Evolutionary conservation across 37 sponge, comb jelly and placozoan species (phyloP).

Genomic region (Spongilla lacustris): DNA sequence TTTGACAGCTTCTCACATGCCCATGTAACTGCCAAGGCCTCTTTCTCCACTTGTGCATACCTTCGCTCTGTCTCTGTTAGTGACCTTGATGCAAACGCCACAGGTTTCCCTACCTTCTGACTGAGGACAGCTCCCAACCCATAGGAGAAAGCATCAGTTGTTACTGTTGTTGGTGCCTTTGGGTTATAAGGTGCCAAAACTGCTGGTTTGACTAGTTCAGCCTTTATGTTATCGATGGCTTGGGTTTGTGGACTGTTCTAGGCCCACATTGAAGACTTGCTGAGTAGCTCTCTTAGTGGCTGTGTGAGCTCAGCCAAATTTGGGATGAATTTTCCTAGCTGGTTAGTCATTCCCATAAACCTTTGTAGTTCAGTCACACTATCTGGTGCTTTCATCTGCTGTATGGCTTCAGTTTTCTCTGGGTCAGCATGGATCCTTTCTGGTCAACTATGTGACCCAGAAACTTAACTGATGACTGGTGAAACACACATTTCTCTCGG

Average conservation of each 20-base stretch:
- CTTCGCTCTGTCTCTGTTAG: slow-evolving; percentile 18
- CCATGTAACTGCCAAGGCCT: slow-evolving; percentile 32
- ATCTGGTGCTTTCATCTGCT: slow-evolving; percentile 27
- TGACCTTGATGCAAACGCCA: slow-evolving; percentile 27
- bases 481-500: slow-evolving; percentile 27
- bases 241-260: slow-evolving; percentile 40
- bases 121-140: slow-evolving; percentile 21
- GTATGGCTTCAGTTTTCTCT: slow-evolving; percentile 44
- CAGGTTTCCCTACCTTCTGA: slow-evolving; percentile 14
- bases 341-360: slow-evolving; percentile 58
- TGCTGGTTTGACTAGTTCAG: slow-evolving; percentile 20
- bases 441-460: slow-evolving; percentile 43
- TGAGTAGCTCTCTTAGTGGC: slow-evolving; percentile 52
- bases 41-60: slow-evolving; percentile 33
- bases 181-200: slow-evolving; percentile 47
- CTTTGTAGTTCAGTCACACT: slow-evolving; percentile 26
- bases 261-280: slow-evolving; percentile 16
- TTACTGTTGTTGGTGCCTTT: not conserved
- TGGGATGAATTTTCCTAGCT: slow-evolving; percentile 49
- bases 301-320: slow-evolving; percentile 30
- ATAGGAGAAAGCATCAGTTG: slow-evolving; percentile 35
- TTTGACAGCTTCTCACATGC: slow-evolving; percentile 27
- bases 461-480: slow-evolving; percentile 8
- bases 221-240: slow-evolving; percentile 36
- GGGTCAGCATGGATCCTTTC: slow-evolving; percentile 45